Base-by-base conservation (phyloP, 2,888 invertebrate species). In the Terebella lapidaria region DNA sequence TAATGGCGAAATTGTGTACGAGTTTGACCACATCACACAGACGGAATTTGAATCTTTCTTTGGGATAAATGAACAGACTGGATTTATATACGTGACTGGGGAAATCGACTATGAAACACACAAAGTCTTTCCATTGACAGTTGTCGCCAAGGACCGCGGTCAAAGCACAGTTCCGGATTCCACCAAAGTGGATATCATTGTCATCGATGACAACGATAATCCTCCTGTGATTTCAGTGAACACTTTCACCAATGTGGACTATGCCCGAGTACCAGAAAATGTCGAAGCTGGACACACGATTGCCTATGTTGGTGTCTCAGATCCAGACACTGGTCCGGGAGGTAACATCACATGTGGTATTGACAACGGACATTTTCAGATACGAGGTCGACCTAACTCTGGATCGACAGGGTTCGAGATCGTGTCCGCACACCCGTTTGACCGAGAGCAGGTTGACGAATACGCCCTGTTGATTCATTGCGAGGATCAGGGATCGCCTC, bases 1-100 rank as follows among this genome's bases (percentile, higher is more conserved):
- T 63, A 96, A 96, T 81, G 90, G 93, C 54, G 86, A 90, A 35
- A 86, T 96, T 62, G 88, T 27, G 22, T 69, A 69, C 59, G 54
- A 62, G 46, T 63, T 69, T 35, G 52, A 59, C 2, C 35, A 53
- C 4, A 28, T 58, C 22, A 65, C 61, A 2, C 29, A 57, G 35
- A 49, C 42, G 5, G 47, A 35, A 10, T 60, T 51, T 29, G 64
- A 63, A 5, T 28, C 42, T 22, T 27, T 65, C 3, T 67, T 68
- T 28, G 61, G 54, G 1, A 59, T 68, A 10, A 25, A 62, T 26
- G 52, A 59, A 15, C 29, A 20, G 25, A 63, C 64, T 0, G 68
- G 68, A 0, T 59, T 62, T n/a, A 59, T 68, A 25, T 59, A 55
- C 30, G 54, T 66, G 27, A 57, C 56, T 22, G 61, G 57, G 2